Base-by-base conservation (phyloP, 23 tunicate species). In the Aplidium turbinatum region DNA sequence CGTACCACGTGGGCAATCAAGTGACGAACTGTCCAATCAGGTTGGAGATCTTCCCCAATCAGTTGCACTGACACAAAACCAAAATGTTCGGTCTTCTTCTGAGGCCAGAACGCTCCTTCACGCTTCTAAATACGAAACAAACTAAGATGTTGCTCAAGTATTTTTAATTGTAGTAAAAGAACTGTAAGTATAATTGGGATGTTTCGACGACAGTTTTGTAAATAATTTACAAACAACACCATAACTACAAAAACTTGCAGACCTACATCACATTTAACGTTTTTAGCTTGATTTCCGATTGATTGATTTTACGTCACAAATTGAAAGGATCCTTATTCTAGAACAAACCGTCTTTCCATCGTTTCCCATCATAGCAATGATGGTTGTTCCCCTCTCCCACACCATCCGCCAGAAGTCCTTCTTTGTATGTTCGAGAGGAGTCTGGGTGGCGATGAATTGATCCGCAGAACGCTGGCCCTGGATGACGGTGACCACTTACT, bases 361-460 rank as follows among this genome's bases (percentile, higher is more conserved):
- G 66, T 57, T 64, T 38, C 80, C 53, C 2, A 86, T 51, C 85
- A 78, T 78, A 7, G 78, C 67, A 28, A 86, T 72, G 26, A 56
- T 58, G 22, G 64, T 31, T 0, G 74, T 46, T 52, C 82, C 93
- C 5, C 80, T 72, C 58, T 86, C 93, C 93, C 93, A 86, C 4
- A 86, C 6, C 85, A 86, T 57, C 33, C 85, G 42, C 93, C 93
- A 86, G 68, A 86, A 78, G 33, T 86, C 93, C 13, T 79, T 70
- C 35, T 72, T 47, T 2, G 93, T 86, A 38, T 78, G 78, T 24
- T 57, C 84, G 25, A 86, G 75, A 1, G 93, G 93, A 0, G 77
- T 30, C 68, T 86, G 93, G 9, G 93, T 71, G n/a, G 84, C 85
- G 1, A 86, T 71, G 76, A 57, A 86, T 42, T 86, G 93, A 19